Conservation (phyloP, 2,113 vertebrate species). For the Anseranas semipalmata region DNA sequence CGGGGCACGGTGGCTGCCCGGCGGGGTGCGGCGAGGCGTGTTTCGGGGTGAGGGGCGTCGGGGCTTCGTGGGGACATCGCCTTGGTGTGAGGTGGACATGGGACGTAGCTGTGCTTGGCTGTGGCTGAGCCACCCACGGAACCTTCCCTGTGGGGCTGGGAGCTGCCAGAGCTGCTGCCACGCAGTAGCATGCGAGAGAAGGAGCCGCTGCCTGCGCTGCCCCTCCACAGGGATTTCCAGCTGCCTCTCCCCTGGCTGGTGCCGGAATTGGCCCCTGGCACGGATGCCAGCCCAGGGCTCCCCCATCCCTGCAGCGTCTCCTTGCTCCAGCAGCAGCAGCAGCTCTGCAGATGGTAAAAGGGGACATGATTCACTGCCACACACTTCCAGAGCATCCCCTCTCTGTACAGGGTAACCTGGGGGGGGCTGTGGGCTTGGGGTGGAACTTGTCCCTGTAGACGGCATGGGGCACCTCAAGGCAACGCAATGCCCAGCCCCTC, state of each 20-base stretch:
- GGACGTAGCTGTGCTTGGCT: neutral
- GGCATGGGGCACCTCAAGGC: rapidly evolving
- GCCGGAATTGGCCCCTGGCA: neutral
- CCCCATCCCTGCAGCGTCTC: neutral
- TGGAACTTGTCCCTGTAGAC: neutral
- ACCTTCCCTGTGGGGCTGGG: neutral
- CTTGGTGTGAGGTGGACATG: neutral
- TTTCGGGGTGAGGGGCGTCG: neutral
- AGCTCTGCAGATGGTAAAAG: neutral
- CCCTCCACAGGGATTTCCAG: neutral
- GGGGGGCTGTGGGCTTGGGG: neutral
- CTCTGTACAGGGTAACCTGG: rapidly evolving
- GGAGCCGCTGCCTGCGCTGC: neutral
- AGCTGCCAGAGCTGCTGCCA: neutral
- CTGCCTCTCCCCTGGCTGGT: neutral
- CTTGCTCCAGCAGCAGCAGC: neutral
- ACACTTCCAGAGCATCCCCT: neutral
- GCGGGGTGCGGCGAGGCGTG: rapidly evolving
- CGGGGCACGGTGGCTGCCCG: neutral
- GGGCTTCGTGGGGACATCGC: neutral
- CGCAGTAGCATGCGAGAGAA: neutral
- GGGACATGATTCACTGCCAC: neutral
- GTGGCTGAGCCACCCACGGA: neutral
- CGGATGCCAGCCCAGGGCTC: neutral
- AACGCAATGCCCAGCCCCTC: rapidly evolving